Percentiles rank a stretch among this genome's conserved stretches.
Conservation (phyloP, 2,888 invertebrate species). For the Drosophila neotestacea region DNA sequence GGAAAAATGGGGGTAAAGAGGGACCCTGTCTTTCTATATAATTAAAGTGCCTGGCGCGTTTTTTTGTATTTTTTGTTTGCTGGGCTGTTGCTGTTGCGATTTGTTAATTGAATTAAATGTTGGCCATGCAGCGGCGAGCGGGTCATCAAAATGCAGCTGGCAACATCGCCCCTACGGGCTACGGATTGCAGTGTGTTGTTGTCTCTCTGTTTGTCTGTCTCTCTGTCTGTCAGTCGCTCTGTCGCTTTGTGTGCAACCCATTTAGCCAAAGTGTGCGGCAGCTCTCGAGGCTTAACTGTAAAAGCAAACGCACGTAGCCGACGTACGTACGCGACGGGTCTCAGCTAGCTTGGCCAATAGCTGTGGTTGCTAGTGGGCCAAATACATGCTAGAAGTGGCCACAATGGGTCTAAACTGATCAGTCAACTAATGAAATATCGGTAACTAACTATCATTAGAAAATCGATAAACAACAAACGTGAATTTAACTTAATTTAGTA, state of each 20-base stretch:
- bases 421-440: neutral
- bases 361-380: constrained; percentile 42
- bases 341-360: constrained; percentile 22
- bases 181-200: constrained; percentile 27
- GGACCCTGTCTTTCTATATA: constrained; percentile 39
- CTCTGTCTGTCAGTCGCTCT: constrained; percentile 14
- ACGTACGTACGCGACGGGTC: constrained; percentile 18
- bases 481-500: too few species aligned
- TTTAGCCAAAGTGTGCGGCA: constrained; percentile 67
- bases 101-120: constrained; percentile 80
- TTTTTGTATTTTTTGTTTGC: constrained; percentile 40
- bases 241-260: constrained; percentile 57
- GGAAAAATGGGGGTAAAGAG: constrained; percentile 1
- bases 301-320: constrained; percentile 73
- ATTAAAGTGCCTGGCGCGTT: constrained; percentile 62
- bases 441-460: neutral
- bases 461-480: neutral
- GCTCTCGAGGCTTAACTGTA: constrained; percentile 67
- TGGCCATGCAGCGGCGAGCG: constrained; percentile 61
- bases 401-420: constrained; percentile 38
- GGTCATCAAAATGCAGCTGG: constrained; percentile 75
- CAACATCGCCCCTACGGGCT: constrained; percentile 44
- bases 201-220: neutral
- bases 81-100: constrained; percentile 62
- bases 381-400: constrained; percentile 34